phyloP scores from a whole-genome alignment of 2,888 invertebrate genomes.

The Plutella xylostella region DNA sequence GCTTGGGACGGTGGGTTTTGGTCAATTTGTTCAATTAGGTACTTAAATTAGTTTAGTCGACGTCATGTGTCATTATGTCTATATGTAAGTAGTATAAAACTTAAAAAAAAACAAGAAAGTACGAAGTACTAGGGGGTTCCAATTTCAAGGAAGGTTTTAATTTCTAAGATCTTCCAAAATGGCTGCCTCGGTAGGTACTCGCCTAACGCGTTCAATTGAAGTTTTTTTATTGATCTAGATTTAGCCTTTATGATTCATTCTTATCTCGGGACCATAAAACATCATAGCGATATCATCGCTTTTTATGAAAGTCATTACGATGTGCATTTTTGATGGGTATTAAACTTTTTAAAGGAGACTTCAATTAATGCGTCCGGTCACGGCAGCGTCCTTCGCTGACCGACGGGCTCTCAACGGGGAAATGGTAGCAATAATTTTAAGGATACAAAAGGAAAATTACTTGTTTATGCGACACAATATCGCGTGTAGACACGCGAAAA shows the following conservation, averaged over 20 bases:
- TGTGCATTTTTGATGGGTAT: constrained; percentile 63
- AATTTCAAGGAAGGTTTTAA: no score
- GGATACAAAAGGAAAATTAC: constrained; percentile 52
- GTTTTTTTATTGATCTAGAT: constrained; percentile 35
- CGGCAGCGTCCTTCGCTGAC: no score
- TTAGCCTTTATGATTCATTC: constrained; percentile 9
- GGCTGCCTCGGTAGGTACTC: constrained; percentile 1
- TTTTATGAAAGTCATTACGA: constrained; percentile 53
- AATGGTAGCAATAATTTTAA: constrained; percentile 38
- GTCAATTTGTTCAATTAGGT: no score
- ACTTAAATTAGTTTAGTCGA: no score
- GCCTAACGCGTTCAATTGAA: constrained; percentile 9
- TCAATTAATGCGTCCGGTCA: constrained; percentile 62
- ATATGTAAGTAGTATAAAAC: no score
- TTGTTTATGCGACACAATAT: constrained; percentile 65
- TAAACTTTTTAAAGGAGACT: constrained; percentile 37
- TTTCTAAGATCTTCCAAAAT: constrained; percentile 9
- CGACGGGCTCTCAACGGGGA: constrained; percentile 28
- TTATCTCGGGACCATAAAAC: constrained; percentile 12
- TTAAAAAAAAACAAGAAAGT: no score
- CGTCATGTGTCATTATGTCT: no score
- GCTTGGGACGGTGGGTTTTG: no score
- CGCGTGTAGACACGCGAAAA: constrained; percentile 68
- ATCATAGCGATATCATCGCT: constrained; percentile 18
- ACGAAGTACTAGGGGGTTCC: no score